Evolutionary conservation across 2,888 invertebrate genomes (phyloP).

Genomic region (Amblyjoppa fuscipennis): DNA sequence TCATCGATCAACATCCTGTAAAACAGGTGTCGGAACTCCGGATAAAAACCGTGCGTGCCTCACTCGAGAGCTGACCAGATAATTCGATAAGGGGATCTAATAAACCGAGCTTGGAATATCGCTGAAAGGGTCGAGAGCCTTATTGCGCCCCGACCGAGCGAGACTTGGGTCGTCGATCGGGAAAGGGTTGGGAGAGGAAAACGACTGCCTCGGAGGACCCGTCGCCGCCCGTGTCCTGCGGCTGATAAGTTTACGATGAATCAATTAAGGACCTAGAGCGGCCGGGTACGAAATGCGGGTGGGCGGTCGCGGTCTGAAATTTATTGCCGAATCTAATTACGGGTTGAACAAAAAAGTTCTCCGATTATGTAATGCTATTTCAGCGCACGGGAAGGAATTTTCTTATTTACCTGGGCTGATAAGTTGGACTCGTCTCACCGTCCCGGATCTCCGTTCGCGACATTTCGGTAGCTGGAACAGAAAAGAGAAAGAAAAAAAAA

Average conservation of each 20-base stretch:
- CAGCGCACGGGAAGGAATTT: not conserved
- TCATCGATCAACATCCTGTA: not conserved
- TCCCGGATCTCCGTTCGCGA: conserved; percentile 77
- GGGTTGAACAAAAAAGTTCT: not conserved
- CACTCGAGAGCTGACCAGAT: conserved; percentile 21
- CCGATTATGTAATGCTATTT: not conserved
- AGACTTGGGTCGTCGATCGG: not conserved
- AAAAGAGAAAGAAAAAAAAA: conserved; percentile 42
- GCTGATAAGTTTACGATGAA: conserved; percentile 55
- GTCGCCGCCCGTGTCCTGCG: not conserved
- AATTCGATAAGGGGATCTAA: conserved; percentile 61
- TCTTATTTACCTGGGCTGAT: conserved; percentile 79
- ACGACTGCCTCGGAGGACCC: not conserved
- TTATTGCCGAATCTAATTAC: conserved; percentile 21
- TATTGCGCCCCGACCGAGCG: conserved; percentile 15
- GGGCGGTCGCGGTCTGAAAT: conserved; percentile 13
- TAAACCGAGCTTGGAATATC: conserved; percentile 47
- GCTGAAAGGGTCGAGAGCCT: conserved; percentile 41
- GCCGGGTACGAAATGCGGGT: conserved; percentile 2
- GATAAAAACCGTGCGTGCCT: not conserved
- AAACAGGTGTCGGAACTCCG: not conserved
- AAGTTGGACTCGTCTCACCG: conserved; percentile 78
- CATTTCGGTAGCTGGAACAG: conserved; percentile 78
- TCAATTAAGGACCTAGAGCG: conserved; percentile 30
- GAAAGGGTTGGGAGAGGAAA: conserved; percentile 25